Evolutionary conservation across 2,888 invertebrate species (phyloP).

Genomic region (Drosophila paracracens): DNA sequence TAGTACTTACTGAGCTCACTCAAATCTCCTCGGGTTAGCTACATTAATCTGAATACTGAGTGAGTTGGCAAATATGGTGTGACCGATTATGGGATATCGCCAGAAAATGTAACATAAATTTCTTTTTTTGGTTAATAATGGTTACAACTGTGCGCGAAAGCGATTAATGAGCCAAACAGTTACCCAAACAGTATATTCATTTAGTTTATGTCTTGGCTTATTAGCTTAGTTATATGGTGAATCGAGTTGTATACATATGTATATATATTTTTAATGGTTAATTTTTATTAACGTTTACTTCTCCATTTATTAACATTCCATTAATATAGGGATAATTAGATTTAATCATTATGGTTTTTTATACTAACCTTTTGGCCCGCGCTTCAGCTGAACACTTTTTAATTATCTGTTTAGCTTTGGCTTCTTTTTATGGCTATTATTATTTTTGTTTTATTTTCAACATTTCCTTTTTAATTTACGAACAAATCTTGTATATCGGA

Average conservation of each 20-base stretch:
- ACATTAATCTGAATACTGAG: constrained; percentile 41
- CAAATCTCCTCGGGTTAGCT: constrained; percentile 28
- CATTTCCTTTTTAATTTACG: not conserved
- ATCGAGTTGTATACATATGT: not conserved
- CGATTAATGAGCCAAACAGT: not conserved
- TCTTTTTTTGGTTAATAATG: not conserved
- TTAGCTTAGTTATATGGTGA: not conserved
- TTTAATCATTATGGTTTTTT: too few species aligned
- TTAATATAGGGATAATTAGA: too few species aligned
- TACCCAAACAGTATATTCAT: not conserved
- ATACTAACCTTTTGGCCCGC: not conserved
- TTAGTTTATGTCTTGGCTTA: not conserved
- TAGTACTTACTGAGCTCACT: constrained; percentile 43
- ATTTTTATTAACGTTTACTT: not conserved
- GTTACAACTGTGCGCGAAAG: not conserved
- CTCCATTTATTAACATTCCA: too few species aligned
- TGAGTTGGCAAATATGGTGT: not conserved
- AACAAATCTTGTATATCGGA: too few species aligned
- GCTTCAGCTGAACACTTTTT: not conserved
- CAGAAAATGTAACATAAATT: not conserved
- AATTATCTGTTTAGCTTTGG: not conserved
- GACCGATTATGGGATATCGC: constrained; percentile 2
- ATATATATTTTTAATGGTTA: not conserved
- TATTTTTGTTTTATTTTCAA: not conserved
- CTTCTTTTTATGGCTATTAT: not conserved